Evolutionary conservation across 2,797 vertebrate species (phyloP), one percentile per base, ranked within the genome.

Genomic region (Clarias fuscus): DNA sequence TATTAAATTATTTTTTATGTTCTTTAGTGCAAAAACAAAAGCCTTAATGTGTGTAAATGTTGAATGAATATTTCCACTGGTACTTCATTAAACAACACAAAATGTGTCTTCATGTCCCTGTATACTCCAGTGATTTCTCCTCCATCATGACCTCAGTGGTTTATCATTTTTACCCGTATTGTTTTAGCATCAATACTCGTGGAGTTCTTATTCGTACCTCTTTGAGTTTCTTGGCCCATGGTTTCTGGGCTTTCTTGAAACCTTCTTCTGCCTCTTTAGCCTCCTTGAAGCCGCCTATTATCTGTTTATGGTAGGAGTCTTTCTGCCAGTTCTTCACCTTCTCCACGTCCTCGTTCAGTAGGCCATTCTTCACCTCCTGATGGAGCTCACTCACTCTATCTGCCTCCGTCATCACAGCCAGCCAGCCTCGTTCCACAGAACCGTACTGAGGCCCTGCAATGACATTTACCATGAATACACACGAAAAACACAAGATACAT

Each of bases 291-390:
- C 98, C 97, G 0, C 98, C 98, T 92, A 99, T 99, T 95, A 99
- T 99, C 94, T 99, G 98, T 91, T 99, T 99, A 95, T 99, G 98
- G 93, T 97, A 99, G 14, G 95, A 95, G 0, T 99, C 98, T 91
- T 99, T 99, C 95, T 99, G 98, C 98, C 98, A 99, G 95, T 98
- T 99, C 95, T 98, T 98, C 91, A 99, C 96, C 92, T 98, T 99
- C 94, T 99, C 98, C 0, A 99, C 96, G 93, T 98, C 98, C 0
- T 97, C 96, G 0, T 94, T 97, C 85, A 98, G 92, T 90, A 99
- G 94, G 86, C 87, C 94, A 93, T 97, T 98, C 94, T 96, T 99
- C 93, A 98, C 93, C 0, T 98, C 97, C 91, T 98, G 98, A 92
- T 99, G 98, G 89, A 99, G 95, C 79, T 99, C 98, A 7, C 98